Base-by-base conservation (phyloP, 2,113 vertebrate genomes). In the Chiloscyllium plagiosum region DNA sequence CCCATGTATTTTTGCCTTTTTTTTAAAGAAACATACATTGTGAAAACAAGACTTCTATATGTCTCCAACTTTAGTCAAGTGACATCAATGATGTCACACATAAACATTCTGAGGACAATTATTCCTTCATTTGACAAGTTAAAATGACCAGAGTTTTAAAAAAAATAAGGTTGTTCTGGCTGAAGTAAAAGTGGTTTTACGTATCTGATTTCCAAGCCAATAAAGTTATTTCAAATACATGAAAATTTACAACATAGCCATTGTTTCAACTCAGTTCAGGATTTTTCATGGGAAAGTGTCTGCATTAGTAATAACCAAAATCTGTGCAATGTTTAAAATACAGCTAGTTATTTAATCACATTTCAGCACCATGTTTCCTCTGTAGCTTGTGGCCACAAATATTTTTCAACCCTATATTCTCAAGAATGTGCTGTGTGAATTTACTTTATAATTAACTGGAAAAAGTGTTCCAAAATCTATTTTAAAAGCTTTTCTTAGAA, bases 191-290 rank as follows among this genome's bases (percentile, higher is more conserved):
- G 68, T 72, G 94, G 68, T 52, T 95, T 95, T 72, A 95, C 15
- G 26, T 95, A 95, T 95, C 94, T 50, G 94, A 3, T 47, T 95
- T 70, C 94, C 52, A 47, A 52, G 94, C 94, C 68, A 95, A 12
- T 50, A 95, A 76, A 95, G 94, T 69, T 95, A 76, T 95, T 95
- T 95, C 70, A 76, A 72, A 52, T 47, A 66, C 94, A 76, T 8
- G 94, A 95, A 95, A 76, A 95, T 76, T 95, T 95, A 95, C 94
- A 95, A 29, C 94, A 95, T 76, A 72, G 3, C 37, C 68, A 50
- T 95, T 95, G 94, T 95, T 95, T 72, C 94, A 95, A 95, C 15
- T 72, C 42, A 47, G 94, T 72, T 95, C 37, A 95, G 94, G 26
- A 95, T 66, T 26, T 50, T 95, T 95, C 94, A 70, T 76, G 94